These are phyloP conservation scores for Thamnophis elegans DNA, from an alignment of 2,797 vertebrate species.

Conservation along the genomic window DNA sequence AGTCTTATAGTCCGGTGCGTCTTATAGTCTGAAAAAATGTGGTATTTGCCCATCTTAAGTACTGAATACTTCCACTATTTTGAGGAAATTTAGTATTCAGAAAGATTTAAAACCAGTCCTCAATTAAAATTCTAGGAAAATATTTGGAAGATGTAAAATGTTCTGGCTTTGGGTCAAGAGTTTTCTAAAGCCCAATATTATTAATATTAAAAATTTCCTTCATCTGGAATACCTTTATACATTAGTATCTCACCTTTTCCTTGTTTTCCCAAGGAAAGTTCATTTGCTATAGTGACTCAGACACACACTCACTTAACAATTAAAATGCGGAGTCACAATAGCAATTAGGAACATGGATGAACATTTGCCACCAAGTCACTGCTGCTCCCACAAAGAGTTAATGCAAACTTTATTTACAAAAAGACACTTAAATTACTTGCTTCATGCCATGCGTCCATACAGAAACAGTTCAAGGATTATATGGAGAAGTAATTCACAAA, in stretches of 20 bases:
- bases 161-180: background rate
- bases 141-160: background rate
- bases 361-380: constrained; percentile 47
- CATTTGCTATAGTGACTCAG: constrained; percentile 30
- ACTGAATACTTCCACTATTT: background rate
- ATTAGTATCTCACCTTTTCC: constrained; percentile 20
- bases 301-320: constrained; percentile 28
- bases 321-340: constrained; percentile 49
- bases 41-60: background rate
- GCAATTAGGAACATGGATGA: constrained; percentile 46
- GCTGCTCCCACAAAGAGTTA: constrained; percentile 71
- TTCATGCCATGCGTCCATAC: constrained; percentile 92
- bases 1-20: too few species aligned
- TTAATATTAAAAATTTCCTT: constrained; percentile 13
- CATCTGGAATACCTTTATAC: background rate
- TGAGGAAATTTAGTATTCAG: background rate
- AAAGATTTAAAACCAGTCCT: background rate
- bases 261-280: background rate
- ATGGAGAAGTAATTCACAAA: constrained; percentile 72
- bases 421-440: constrained; percentile 83
- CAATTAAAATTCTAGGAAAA: constrained; percentile 35
- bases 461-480: constrained; percentile 79
- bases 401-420: constrained; percentile 97
- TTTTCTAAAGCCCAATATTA: constrained; percentile 31
- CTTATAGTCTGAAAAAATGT: too few species aligned